Evolutionary conservation across 2,797 vertebrate species (phyloP), one percentile per base, ranked within the genome.

Genomic region (Coccyzus lansbergi): DNA sequence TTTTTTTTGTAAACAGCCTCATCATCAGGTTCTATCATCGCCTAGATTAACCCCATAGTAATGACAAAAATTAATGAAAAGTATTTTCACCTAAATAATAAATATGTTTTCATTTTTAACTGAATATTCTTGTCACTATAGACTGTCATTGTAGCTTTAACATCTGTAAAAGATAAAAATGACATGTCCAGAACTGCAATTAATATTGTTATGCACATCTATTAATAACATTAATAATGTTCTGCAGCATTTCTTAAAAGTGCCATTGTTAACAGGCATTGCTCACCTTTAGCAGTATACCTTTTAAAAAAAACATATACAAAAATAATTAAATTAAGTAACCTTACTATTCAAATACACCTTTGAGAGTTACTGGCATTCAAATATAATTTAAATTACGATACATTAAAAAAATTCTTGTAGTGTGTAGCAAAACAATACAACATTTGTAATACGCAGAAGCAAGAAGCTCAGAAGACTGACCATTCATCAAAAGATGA

Each of bases 1-100:
- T 93, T 96, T 92, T 69, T 88, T 92, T 79, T 82, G 78, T 76
- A 89, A 93, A 82, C 52, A 64, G 69, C 65, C 28, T 83, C 86
- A 71, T 64, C 75, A 92, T 77, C 71, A 90, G 81, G 62, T 87
- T 80, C 91, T 87, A 59, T 69, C 75, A 55, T 1, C 83, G 84
- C 64, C 62, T 44, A 74, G 26, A 82, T 84, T 85, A 71, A 78
- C 58, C 93, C 38, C 86, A 87, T 59, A 83, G 46, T 34, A 72
- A 91, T 48, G 71, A 79, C 22, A 90, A 92, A 92, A 77, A 85
- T 49, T 46, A 90, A 85, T 52, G 52, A 29, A 33, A 71, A 71
- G 8, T 33, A 78, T 86, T 93, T 90, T 86, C 44, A 76, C 34
- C 31, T 36, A 82, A 67, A 64, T 60, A 77, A 79, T 46, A 86